These are phyloP conservation scores for Drosophila aldrichi DNA, from an alignment of 2,888 invertebrate genomes.

Conservation along the genomic window DNA sequence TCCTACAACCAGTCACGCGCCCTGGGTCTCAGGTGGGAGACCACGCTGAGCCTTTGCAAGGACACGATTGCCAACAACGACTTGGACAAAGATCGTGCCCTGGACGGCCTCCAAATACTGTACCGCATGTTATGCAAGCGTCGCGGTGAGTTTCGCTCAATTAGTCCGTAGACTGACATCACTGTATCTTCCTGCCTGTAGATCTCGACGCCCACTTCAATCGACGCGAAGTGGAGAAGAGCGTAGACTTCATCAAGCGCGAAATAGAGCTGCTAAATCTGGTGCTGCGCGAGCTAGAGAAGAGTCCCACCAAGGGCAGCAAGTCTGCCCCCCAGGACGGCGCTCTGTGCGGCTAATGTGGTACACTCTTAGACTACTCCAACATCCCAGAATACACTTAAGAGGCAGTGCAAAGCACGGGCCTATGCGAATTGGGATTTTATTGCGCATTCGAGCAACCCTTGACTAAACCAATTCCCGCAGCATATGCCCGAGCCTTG, in stretches of 20 bases:
- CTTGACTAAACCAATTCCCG: conserved; percentile 27
- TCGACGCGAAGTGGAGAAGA: conserved; percentile 43
- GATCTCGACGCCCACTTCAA: conserved; percentile 25
- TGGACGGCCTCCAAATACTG: conserved; percentile 82
- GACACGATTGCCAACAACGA: conserved; percentile 73
- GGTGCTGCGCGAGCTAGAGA: conserved; percentile 48
- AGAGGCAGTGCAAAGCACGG: neutral
- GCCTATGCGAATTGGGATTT: neutral
- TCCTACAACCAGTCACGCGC: conserved; percentile 77
- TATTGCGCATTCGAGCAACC: conserved; percentile 45
- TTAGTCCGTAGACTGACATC: too few species aligned
- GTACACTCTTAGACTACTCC: neutral
- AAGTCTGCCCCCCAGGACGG: conserved; percentile 28
- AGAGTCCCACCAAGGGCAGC: conserved; percentile 20
- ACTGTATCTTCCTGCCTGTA: too few species aligned
- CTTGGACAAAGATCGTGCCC: conserved; percentile 76
- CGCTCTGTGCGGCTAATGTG: conserved; percentile 24
- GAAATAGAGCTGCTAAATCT: conserved; percentile 44
- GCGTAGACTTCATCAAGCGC: conserved; percentile 53
- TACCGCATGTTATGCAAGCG: conserved; percentile 81
- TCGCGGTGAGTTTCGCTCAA: conserved; percentile 57
- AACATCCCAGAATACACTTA: conserved; percentile 15
- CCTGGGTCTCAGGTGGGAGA: conserved; percentile 83
- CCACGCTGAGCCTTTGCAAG: conserved; percentile 79
- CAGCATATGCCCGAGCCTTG: conserved; percentile 53